Base-by-base conservation (phyloP, 2,113 vertebrate species). In the Microcebus griseorufus region DNA sequence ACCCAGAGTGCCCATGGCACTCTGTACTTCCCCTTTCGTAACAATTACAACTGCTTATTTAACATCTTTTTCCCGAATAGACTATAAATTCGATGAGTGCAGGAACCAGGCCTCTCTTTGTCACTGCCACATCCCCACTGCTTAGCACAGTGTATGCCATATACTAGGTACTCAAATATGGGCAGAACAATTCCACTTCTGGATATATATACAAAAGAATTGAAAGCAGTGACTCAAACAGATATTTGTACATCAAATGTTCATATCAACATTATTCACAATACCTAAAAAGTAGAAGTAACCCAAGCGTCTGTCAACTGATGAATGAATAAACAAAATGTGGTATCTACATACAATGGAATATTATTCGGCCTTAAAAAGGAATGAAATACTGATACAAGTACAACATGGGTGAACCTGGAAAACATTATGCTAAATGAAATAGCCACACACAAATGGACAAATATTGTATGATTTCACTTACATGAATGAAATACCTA, bases 111-210 rank as follows among this genome's bases (percentile, higher is more conserved):
- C 48, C 51, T 73, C 39, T 82, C 37, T 89, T 92, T 45, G 55
- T 87, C 87, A 90, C 23, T 86, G 27, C 9, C 82, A 27, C 72
- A 92, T 95, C 45, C 20, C 20, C 79, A 91, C 23, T 39, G 25
- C 60, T 89, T 78, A 95, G 34, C 51, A 90, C 27, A 82, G 53
- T 83, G 62, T 17, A 32, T 94, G 42, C 70, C 48, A 94, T 48
- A 53, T n/a, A 86, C 23, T 23, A 90, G 42, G 32, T 45, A 91
- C 39, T 92, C 67, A 84, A 83, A 55, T 53, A 93, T 83, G 62
- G 73, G 34, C 67, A 69, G 18, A 93, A 9, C 92, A 94, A 92
- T 48, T 96, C 58, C 60, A 83, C 37, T 87, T 96, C 34, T 94
- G 48, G 9, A 62, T 55, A 90, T 65, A 85, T 64, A 92, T 10